Conservation (phyloP, 2,797 vertebrate genomes). For the Sparidentex hasta region DNA sequence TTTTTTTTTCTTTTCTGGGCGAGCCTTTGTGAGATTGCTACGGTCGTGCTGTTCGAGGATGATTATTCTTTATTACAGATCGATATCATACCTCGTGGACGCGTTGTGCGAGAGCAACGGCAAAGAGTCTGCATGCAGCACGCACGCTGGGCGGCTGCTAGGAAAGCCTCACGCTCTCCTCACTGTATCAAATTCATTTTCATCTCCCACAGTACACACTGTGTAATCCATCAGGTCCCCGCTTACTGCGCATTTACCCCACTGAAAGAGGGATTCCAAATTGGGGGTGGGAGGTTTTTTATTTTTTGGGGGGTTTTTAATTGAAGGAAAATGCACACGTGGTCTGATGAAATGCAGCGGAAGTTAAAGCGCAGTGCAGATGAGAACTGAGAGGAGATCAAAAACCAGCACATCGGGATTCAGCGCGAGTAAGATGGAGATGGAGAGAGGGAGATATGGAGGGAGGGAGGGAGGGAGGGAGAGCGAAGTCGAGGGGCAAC, state of each 20-base stretch:
- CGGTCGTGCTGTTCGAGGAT: not conserved
- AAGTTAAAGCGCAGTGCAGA: constrained; percentile 80
- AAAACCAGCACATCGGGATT: constrained; percentile 72
- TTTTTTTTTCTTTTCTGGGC: not conserved
- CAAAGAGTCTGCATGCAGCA: not conserved
- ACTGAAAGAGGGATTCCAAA: not conserved
- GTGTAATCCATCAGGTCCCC: not conserved
- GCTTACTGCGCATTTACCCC: constrained; percentile 5
- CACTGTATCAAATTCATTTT: constrained; percentile 5
- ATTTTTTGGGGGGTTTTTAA: constrained; percentile 4
- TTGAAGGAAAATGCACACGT: constrained; percentile 40
- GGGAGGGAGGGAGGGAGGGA: constrained; percentile 41
- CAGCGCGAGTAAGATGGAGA: constrained; percentile 50
- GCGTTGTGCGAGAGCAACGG: constrained; percentile 15
- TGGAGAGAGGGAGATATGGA: constrained; percentile 7
- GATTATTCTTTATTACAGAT: constrained; percentile 43
- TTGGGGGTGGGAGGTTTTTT: not conserved
- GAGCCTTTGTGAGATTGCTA: not conserved
- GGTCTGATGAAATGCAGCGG: constrained; percentile 53
- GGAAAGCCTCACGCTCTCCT: not conserved
- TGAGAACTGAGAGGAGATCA: constrained; percentile 72
- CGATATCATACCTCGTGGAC: not conserved
- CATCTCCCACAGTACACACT: constrained; percentile 14
- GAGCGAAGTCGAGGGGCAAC: constrained; percentile 78
- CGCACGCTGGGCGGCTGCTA: not conserved